Conservation (phyloP, 1,140 invertebrate genomes). For the Nixonia krombeini region DNA sequence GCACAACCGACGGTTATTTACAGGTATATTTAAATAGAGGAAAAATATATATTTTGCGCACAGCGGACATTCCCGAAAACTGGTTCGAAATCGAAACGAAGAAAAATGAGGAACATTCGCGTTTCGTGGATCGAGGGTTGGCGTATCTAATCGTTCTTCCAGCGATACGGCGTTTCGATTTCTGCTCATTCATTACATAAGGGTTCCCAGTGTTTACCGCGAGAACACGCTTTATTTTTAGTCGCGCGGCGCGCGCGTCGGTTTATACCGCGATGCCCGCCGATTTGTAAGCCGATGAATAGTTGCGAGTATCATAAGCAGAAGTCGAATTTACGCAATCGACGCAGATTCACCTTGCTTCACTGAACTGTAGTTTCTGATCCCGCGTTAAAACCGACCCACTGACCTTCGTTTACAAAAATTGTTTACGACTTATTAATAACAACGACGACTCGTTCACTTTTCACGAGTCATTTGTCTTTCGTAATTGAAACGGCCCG, state of each 20-base stretch:
- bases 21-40: no score
- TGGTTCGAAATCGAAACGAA: no score
- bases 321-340: conserved; percentile 31
- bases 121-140: conserved; percentile 15
- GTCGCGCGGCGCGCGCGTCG: conserved; percentile 16
- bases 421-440: no score
- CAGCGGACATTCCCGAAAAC: no score
- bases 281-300: conserved; percentile 28
- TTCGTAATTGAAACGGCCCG: background rate
- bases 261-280: conserved; percentile 25
- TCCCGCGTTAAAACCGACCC: background rate
- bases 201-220: conserved; percentile 58
- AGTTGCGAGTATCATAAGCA: conserved; percentile 12
- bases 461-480: no score
- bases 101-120: background rate
- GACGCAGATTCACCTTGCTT: conserved; percentile 10
- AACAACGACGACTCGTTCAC: no score
- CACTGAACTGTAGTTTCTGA: background rate
- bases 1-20: no score
- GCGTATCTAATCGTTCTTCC: conserved; percentile 34
- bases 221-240: conserved; percentile 49
- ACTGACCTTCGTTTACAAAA: background rate
- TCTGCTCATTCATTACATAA: conserved; percentile 67
- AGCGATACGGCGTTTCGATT: conserved; percentile 42
- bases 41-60: no score